Evolutionary conservation across 2,113 vertebrate species (phyloP), one percentile per base, ranked within the genome.

Genomic region (Phalacrocorax carbo): DNA sequence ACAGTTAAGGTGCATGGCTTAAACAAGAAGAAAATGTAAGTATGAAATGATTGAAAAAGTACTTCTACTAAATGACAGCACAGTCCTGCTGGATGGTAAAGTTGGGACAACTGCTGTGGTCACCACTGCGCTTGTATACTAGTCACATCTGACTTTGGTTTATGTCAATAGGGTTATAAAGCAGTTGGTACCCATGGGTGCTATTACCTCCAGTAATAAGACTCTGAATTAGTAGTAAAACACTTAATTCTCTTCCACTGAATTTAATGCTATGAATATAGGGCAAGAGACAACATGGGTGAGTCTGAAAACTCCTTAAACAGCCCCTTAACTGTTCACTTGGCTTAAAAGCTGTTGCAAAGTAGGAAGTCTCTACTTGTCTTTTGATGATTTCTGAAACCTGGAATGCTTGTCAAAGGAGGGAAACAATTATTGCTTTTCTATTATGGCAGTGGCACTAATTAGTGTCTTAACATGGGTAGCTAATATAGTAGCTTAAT

Each of bases 141-240:
- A 5, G 25, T 96, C 40, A 11, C 36, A 19, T 87, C 71, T 80
- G 70, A 72, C 52, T 87, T 75, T 26, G 30, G 38, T 85, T 71
- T 72, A 15, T 76, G 66, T 34, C 72, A 70, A 29, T 10, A 83
- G 86, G 91, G 52, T 83, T 94, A 88, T 23, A 49, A 73, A 86
- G 86, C 52, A 76, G 57, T 65, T 79, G 82, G 76, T 85, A 84
- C n/a, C 29, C 32, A 36, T 7, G 26, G 84, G 84, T 89, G 93
- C 69, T 89, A 70, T 60, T 81, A 75, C 55, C 60, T 71, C 64
- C 22, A 58, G 64, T 81, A 93, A 86, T 68, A 84, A 71, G 69
- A 38, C 16, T 55, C 73, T 84, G 72, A 94, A 94, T 70, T 89
- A 84, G 51, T 8, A 84, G 83, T 62, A 94, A 93, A 96, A 86